Evolutionary conservation across 2,113 vertebrate species (phyloP).

Genomic region (Crotalus horridus): DNA sequence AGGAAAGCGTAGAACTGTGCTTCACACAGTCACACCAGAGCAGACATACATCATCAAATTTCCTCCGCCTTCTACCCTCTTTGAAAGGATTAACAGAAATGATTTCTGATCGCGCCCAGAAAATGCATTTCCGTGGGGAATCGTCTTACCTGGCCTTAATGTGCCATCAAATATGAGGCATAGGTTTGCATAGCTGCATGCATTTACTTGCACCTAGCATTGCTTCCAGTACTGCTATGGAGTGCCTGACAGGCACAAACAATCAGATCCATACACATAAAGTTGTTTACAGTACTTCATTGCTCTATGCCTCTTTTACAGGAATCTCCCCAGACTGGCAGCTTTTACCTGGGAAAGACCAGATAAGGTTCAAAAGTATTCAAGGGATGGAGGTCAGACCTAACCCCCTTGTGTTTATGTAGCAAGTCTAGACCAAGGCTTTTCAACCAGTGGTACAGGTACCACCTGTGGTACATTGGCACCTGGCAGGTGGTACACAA

Average conservation of each 20-base stretch:
- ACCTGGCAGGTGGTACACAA: too few relatives aligned
- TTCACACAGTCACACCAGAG: background rate
- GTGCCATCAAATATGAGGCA: background rate
- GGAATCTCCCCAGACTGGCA: background rate
- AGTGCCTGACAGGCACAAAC: background rate
- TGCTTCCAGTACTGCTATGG: background rate
- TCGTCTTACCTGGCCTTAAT: background rate
- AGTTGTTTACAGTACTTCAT: background rate
- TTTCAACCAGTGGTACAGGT: too few relatives aligned
- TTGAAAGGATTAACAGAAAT: background rate
- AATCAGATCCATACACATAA: background rate
- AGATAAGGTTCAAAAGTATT: background rate
- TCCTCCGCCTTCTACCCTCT: background rate
- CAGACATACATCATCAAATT: background rate
- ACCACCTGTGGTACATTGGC: too few relatives aligned
- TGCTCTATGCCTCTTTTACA: background rate
- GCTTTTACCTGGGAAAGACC: background rate
- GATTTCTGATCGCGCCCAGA: background rate
- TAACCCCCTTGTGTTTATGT: background rate
- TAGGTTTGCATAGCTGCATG: background rate
- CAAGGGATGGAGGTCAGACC: background rate
- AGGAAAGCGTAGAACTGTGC: background rate
- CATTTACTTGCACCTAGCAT: too few relatives aligned
- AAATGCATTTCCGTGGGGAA: background rate
- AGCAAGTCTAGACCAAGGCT: background rate